Evolutionary conservation across 1,140 invertebrate genomes (phyloP).

Genomic region (Drosophila triauraria): DNA sequence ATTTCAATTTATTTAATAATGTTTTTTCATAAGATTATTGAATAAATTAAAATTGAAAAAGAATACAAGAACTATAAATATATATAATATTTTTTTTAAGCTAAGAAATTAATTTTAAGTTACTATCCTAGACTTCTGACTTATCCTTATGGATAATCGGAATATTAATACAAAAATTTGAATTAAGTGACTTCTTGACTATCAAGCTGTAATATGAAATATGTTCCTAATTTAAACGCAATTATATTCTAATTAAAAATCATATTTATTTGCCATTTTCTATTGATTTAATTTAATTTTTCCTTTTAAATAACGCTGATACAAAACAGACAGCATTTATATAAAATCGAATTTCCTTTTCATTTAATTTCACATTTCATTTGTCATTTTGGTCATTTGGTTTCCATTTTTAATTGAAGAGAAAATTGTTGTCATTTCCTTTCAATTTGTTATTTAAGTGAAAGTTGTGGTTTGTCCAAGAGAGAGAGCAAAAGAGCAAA

Average conservation of each 20-base stretch:
- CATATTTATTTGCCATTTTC: background rate
- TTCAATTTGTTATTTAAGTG: conserved; percentile 6
- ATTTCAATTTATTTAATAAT: no score
- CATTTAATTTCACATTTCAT: conserved; percentile 18
- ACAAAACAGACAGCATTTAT: background rate
- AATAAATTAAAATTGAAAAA: no score
- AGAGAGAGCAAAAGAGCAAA: background rate
- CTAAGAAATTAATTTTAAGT: no score
- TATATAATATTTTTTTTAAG: no score
- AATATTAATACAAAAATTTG: no score
- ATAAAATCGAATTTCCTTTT: conserved; percentile 1
- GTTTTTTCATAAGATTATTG: no score
- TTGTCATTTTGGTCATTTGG: conserved; percentile 8
- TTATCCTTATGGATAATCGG: no score
- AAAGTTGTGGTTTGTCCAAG: conserved; percentile 1
- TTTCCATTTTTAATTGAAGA: conserved; percentile 8
- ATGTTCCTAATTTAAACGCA: background rate
- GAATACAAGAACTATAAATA: no score
- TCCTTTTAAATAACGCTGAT: background rate
- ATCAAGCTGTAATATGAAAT: no score
- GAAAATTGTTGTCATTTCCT: conserved; percentile 5
- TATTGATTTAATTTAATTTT: background rate
- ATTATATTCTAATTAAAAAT: no score
- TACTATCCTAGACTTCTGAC: no score
- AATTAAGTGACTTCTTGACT: no score